Evolutionary conservation across 2,888 invertebrate species (phyloP).

Genomic region (Heliconius sara): DNA sequence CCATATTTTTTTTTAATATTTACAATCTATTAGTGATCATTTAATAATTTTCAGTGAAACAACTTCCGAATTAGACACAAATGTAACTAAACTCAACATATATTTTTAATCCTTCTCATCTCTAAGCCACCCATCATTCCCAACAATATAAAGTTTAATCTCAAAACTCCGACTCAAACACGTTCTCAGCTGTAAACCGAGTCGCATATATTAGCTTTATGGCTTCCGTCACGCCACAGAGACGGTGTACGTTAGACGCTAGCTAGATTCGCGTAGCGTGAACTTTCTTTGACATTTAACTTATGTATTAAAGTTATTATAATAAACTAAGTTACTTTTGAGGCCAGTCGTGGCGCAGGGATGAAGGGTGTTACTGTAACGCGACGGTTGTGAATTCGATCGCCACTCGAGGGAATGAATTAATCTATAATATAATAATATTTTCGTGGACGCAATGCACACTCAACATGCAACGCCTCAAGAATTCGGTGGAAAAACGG

Average conservation of each 20-base stretch:
- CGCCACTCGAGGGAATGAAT: neutral
- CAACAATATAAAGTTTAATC: constrained; percentile 27
- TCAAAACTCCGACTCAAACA: constrained; percentile 23
- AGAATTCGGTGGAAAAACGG: too few relatives aligned
- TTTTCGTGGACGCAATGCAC: too few relatives aligned
- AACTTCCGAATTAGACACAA: neutral
- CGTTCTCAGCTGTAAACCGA: constrained; percentile 29
- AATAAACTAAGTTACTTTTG: constrained; percentile 18
- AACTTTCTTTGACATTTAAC: constrained; percentile 28
- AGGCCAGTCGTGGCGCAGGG: neutral
- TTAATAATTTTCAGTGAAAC: neutral
- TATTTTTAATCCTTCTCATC: neutral
- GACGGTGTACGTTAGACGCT: constrained; percentile 27
- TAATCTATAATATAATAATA: neutral
- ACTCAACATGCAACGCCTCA: too few relatives aligned
- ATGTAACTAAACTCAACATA: neutral
- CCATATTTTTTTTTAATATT: too few relatives aligned
- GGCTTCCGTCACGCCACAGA: constrained; percentile 45
- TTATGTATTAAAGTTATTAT: constrained; percentile 26
- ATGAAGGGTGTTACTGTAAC: neutral
- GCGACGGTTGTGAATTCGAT: neutral
- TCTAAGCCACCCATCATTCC: constrained; percentile 2
- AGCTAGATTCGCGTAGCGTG: neutral
- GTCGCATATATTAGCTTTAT: constrained; percentile 47
- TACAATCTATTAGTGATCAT: too few relatives aligned